phyloP scores from a whole-genome alignment of 1,140 invertebrate species.

The Drosophila kanapiae region DNA sequence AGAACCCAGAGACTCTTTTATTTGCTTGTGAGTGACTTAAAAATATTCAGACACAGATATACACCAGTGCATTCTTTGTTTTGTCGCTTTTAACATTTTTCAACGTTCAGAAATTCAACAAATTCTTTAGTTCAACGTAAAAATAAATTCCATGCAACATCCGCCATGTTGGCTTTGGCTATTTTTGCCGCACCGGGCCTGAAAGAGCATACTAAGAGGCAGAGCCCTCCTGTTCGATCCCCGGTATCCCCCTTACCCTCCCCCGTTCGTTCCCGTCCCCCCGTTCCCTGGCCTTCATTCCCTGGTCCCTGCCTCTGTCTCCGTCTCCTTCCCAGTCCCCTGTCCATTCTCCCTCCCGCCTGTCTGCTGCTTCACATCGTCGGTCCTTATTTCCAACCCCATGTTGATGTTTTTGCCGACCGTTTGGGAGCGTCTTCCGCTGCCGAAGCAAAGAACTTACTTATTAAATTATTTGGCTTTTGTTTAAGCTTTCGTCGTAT shows the following conservation, averaged over 20 bases:
- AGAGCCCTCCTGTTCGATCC: slow-evolving; percentile 22
- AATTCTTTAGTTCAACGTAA: slow-evolving; percentile 25
- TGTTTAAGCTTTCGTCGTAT: slow-evolving; percentile 10
- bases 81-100: slow-evolving; percentile 25
- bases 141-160: slow-evolving; percentile 25
- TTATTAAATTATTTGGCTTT: slow-evolving; percentile 24
- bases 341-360: slow-evolving; percentile 16
- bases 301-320: background rate
- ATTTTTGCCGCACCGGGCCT: slow-evolving; percentile 22
- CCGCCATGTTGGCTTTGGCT: slow-evolving; percentile 23
- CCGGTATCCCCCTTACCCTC: background rate
- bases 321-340: background rate
- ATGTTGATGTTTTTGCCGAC: slow-evolving; percentile 18
- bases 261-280: background rate
- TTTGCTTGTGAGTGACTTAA: slow-evolving; percentile 23
- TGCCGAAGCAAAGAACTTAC: slow-evolving; percentile 12
- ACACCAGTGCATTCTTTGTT: slow-evolving; percentile 24
- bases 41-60: slow-evolving; percentile 25
- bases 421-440: slow-evolving; percentile 17
- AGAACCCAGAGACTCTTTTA: slow-evolving; percentile 16
- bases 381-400: slow-evolving; percentile 20
- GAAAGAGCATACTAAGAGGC: slow-evolving; percentile 23
- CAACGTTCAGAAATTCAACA: slow-evolving; percentile 24
- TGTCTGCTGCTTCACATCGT: slow-evolving; percentile 7
- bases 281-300: background rate